Evolutionary conservation across 2,797 vertebrate genomes (phyloP), one percentile per base, ranked within the genome.

Genomic region (Hypotaenidia okinawae): DNA sequence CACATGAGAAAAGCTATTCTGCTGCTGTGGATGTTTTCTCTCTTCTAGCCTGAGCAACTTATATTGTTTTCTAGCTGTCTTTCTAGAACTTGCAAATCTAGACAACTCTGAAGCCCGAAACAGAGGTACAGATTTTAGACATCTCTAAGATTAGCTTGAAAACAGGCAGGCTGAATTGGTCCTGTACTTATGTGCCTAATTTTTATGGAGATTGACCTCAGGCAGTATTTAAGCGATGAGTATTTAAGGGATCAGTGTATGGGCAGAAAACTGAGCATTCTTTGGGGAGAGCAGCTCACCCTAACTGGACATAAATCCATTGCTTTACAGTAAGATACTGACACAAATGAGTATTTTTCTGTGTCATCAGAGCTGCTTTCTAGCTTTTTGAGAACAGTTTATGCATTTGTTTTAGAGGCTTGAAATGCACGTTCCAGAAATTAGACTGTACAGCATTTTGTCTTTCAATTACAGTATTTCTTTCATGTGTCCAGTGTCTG

Each of bases 401-500:
- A 69, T 63, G 47, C 33, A 37, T 80, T 88, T 91, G n/a, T 57
- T 81, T 81, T 69, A 69, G 13, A 57, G 45, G 39, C 68, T 68
- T 85, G 30, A 58, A 85, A 63, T 16, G 11, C 73, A 74, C 2
- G 4, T 62, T 90, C 47, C 69, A 90, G 66, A 90, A 95, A 84
- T 73, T 12, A 79, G 74, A 68, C 45, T 90, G 67, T 39, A 70
- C 62, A 83, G 79, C 30, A 47, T 75, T 93, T 76, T 70, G 54
- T 74, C 64, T 68, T 90, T 87, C 58, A 88, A 77, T 89, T 66
- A 75, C 28, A 88, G 59, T 39, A 67, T 80, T 87, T 91, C 82
- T 84, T 84, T 84, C 73, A 57, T 45, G 54, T 52, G 58, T 84
- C 69, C 51, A 66, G 28, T 72, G 87, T 57, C 62, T 90, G 76